A percentile compares a stretch with the other conserved stretches of the same genome.
These are phyloP conservation scores for Neotoxoptera formosana DNA, from an alignment of 1,140 invertebrate genomes.

Conservation along the genomic window DNA sequence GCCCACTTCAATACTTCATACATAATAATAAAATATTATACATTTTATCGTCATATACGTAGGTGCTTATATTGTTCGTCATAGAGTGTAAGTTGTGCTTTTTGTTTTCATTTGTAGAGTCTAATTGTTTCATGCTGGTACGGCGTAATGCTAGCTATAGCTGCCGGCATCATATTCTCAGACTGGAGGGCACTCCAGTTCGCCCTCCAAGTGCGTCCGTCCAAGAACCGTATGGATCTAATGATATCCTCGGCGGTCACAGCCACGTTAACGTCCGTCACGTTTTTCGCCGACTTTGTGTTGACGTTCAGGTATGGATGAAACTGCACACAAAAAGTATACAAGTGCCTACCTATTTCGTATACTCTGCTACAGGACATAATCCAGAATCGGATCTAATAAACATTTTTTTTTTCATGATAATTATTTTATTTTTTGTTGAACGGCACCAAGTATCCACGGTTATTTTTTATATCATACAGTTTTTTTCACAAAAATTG, in stretches of 20 bases:
- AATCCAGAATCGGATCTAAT: background rate
- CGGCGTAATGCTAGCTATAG: conserved; percentile 59
- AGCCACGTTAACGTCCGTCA: conserved; percentile 66
- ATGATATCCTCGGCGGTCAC: conserved; percentile 69
- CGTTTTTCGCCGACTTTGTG: conserved; percentile 68
- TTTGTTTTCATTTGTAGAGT: conserved; percentile 24
- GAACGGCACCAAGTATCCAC: background rate
- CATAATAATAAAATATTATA: background rate
- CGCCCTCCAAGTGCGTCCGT: conserved; percentile 67
- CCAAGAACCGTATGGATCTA: conserved; percentile 70
- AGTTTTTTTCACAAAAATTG: background rate
- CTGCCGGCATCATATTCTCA: conserved; percentile 71
- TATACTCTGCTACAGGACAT: background rate
- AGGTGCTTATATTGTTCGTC: too few species aligned
- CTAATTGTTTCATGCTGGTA: conserved; percentile 54
- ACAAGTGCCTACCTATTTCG: background rate
- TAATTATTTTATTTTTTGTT: background rate
- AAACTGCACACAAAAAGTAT: background rate
- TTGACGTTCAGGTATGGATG: conserved; percentile 65
- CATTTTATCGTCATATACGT: background rate
- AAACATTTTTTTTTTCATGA: background rate
- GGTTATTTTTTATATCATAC: background rate
- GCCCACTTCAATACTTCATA: too few species aligned
- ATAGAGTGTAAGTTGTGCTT: background rate
- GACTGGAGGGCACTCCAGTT: conserved; percentile 67